Percentiles rank a stretch among this genome's conserved stretches.
Evolutionary conservation across 2,888 invertebrate species (phyloP).

Genomic region (Acanthoscelides obtectus): DNA sequence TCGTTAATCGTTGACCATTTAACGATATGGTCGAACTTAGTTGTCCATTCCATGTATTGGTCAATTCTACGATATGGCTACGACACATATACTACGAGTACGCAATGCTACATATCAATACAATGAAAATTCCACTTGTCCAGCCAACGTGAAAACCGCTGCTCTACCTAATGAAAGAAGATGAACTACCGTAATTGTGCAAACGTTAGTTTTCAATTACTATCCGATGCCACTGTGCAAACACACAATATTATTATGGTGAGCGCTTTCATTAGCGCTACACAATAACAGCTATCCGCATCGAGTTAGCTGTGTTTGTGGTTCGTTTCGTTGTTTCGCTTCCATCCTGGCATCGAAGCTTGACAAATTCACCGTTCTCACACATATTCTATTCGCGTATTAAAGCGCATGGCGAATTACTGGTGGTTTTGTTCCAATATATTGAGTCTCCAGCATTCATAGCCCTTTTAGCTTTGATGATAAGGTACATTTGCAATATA

Average conservation of each 20-base stretch:
- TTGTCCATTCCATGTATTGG: too few relatives aligned
- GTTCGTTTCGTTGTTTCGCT: too few relatives aligned
- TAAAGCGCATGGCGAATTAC: too few relatives aligned
- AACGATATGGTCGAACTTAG: too few relatives aligned
- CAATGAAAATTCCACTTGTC: not conserved
- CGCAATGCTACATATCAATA: not conserved
- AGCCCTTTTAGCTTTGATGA: too few relatives aligned
- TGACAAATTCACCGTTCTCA: not conserved
- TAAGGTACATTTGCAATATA: too few relatives aligned
- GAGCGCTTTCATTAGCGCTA: not conserved
- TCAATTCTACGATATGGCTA: too few relatives aligned
- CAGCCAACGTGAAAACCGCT: not conserved
- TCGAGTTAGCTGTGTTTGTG: too few relatives aligned
- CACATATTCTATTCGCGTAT: not conserved
- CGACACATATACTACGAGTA: too few relatives aligned
- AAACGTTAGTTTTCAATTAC: not conserved
- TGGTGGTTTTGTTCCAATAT: too few relatives aligned
- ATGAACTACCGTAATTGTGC: not conserved
- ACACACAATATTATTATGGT: not conserved
- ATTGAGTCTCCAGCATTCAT: too few relatives aligned
- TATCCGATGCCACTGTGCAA: not conserved
- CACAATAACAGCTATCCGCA: not conserved
- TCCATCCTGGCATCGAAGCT: not conserved
- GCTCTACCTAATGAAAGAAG: not conserved
- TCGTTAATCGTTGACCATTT: too few relatives aligned